These are phyloP conservation scores for Ispidina picta DNA, from an alignment of 2,797 vertebrate species.

Conservation along the genomic window DNA sequence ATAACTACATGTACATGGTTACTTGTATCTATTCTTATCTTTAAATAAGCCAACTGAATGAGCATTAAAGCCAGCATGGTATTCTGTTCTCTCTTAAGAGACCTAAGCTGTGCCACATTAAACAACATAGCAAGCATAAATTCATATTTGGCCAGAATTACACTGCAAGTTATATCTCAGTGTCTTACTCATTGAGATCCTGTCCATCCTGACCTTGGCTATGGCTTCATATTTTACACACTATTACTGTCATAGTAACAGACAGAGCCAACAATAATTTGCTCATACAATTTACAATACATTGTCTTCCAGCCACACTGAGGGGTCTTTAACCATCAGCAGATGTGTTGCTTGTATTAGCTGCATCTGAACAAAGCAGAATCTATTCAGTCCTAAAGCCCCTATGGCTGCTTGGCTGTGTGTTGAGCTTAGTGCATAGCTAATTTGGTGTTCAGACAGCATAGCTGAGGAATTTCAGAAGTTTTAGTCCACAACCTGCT, in stretches of 20 bases:
- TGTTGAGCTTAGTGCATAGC: conserved; percentile 19
- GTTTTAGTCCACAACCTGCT: conserved; percentile 29
- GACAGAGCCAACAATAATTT: conserved; percentile 69
- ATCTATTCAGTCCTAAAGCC: conserved; percentile 52
- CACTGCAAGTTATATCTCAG: neutral
- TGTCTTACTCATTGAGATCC: conserved; percentile 26
- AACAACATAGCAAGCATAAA: conserved; percentile 19
- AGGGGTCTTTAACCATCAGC: conserved; percentile 76
- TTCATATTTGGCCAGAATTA: neutral
- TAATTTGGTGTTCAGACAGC: conserved; percentile 41
- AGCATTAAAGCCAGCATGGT: neutral
- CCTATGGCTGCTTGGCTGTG: conserved; percentile 47
- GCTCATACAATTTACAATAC: conserved; percentile 71
- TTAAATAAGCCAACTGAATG: conserved; percentile 20
- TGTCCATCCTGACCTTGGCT: conserved; percentile 57
- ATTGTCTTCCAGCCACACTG: conserved; percentile 69
- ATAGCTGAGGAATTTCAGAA: conserved; percentile 20
- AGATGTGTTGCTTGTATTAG: conserved; percentile 74
- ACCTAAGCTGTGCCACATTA: neutral
- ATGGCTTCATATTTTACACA: conserved; percentile 56
- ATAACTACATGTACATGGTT: neutral
- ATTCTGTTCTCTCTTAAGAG: conserved; percentile 28
- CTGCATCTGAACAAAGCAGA: conserved; percentile 71
- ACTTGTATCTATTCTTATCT: conserved; percentile 33
- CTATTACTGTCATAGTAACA: conserved; percentile 65